Conservation (phyloP, 1,140 invertebrate genomes). For the Antheraea mylitta region DNA sequence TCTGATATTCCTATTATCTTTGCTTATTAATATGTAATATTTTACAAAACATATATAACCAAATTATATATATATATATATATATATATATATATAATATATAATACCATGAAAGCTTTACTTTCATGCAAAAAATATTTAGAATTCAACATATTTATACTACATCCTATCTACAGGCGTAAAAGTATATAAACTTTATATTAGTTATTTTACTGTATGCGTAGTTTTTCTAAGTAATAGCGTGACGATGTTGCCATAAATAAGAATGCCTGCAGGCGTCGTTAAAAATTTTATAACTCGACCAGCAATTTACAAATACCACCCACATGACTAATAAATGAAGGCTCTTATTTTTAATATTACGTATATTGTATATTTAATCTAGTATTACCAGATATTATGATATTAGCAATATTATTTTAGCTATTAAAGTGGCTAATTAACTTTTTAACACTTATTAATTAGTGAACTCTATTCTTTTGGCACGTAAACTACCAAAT, state of each 20-base stretch:
- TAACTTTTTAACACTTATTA: not conserved
- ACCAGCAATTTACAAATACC: not conserved
- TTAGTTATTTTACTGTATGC: not conserved
- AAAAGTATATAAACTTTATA: no score
- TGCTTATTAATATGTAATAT: no score
- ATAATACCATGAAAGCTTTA: no score
- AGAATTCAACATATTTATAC: no score
- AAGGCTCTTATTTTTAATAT: not conserved
- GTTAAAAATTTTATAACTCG: slow-evolving; percentile 1
- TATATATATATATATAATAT: no score
- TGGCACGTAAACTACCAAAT: no score
- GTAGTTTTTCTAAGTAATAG: not conserved
- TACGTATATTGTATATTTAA: slow-evolving; percentile 16
- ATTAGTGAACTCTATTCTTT: no score
- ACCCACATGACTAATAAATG: not conserved
- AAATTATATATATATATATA: no score
- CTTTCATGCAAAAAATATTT: no score
- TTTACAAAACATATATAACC: no score
- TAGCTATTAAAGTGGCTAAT: not conserved
- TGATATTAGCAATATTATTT: not conserved
- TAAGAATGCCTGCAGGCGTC: not conserved
- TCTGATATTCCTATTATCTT: no score
- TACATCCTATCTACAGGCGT: not conserved
- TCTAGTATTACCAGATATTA: not conserved
- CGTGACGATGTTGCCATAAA: not conserved